Conservation (phyloP, 2,888 invertebrate genomes). For the Limnephilus auricula region DNA sequence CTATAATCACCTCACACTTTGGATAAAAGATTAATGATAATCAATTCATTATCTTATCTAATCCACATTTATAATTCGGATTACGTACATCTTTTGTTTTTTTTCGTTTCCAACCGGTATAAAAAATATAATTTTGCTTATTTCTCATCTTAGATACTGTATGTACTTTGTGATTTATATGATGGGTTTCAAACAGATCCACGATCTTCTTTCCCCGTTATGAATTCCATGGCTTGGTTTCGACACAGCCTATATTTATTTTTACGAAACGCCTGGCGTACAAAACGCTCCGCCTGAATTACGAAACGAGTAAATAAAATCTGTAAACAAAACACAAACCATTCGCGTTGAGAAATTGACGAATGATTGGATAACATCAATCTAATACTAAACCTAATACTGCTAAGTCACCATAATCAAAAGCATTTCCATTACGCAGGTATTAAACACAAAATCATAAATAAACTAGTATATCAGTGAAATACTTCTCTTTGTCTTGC, state of each 20-base stretch:
- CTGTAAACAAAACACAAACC: conserved; percentile 27
- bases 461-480: neutral
- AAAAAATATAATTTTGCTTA: neutral
- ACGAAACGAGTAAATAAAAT: conserved; percentile 20
- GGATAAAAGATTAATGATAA: neutral
- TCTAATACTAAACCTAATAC: neutral
- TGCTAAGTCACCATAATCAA: neutral
- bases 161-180: neutral
- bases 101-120: neutral
- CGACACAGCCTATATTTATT: conserved; percentile 11
- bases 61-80: neutral
- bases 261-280: conserved; percentile 17
- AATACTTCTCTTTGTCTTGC: neutral
- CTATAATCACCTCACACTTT: neutral
- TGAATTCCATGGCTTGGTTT: conserved; percentile 8
- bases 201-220: conserved; percentile 5
- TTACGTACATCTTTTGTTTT: neutral
- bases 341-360: conserved; percentile 9
- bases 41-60: neutral
- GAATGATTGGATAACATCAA: neutral
- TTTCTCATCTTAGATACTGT: neutral
- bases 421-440: neutral
- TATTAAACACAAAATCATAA: neutral
- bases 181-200: neutral
- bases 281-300: neutral